Conservation (phyloP, 2,113 vertebrate genomes). For the Erythrocebus patas region DNA sequence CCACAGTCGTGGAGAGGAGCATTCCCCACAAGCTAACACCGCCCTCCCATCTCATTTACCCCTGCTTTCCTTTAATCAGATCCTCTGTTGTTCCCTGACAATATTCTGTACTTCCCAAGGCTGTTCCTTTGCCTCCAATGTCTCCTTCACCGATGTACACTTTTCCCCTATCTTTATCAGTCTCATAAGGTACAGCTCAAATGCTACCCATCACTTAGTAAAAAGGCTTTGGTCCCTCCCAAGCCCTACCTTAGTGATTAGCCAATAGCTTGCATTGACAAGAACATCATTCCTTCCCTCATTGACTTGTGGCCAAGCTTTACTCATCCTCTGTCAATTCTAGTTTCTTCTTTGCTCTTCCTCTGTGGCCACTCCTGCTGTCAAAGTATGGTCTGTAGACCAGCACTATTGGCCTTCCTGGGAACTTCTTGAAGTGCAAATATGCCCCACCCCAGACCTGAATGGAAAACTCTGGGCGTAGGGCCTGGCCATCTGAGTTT, state of each 20-base stretch:
- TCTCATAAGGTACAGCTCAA: not conserved
- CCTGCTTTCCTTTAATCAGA: not conserved
- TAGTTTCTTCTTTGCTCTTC: not conserved
- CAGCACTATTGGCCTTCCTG: not conserved
- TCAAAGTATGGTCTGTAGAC: not conserved
- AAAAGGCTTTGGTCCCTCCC: not conserved
- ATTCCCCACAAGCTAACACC: fast-evolving
- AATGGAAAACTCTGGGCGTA: not conserved
- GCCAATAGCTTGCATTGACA: not conserved
- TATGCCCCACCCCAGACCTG: too few species aligned
- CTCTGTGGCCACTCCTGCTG: not conserved
- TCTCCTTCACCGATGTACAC: not conserved
- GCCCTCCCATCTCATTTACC: not conserved
- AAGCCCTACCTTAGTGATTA: not conserved
- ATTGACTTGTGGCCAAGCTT: not conserved
- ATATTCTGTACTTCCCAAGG: not conserved
- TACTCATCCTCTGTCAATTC: not conserved
- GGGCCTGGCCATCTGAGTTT: not conserved
- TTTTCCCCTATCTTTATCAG: not conserved
- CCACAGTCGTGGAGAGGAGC: not conserved
- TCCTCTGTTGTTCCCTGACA: not conserved
- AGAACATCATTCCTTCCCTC: not conserved
- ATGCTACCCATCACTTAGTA: not conserved
- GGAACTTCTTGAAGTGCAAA: not conserved
- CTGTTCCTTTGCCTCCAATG: not conserved